Conservation (phyloP, 35 echinoderm and acorn worm genomes). For the Chiridota heheva region DNA sequence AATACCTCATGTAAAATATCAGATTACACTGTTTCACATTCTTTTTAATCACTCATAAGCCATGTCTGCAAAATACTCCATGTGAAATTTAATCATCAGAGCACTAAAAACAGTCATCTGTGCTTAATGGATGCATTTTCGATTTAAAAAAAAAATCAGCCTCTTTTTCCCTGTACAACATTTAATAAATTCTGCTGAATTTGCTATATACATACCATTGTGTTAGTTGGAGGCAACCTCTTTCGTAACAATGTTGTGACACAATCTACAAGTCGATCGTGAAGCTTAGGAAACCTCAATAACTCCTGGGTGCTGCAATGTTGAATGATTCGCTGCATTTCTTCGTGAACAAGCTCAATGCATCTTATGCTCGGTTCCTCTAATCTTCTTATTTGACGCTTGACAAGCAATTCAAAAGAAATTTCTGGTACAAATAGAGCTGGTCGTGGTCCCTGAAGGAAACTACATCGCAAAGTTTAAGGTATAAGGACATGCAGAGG, state of each 20-base stretch:
- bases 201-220: conserved; percentile 89
- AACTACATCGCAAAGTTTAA: no score
- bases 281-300: conserved; percentile 83
- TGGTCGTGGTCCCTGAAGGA: conserved; percentile 79
- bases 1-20: no score
- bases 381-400: conserved; percentile 86
- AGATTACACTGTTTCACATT: no score
- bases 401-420: conserved; percentile 95
- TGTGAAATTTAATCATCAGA: no score
- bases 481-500: no score
- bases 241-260: conserved; percentile 78
- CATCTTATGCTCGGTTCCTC: conserved; percentile 95
- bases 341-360: conserved; percentile 95
- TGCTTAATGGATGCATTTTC: no score
- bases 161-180: no score
- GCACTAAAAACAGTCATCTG: no score
- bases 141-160: no score
- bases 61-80: no score
- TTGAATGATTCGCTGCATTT: conserved; percentile 98
- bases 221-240: conserved; percentile 82
- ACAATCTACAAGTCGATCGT: conserved; percentile 83
- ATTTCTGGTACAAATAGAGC: conserved; percentile 98
- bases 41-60: no score
- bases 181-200: no score
- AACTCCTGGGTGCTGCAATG: conserved; percentile 96